A percentile compares a stretch with the other conserved stretches of the same genome.
These are phyloP conservation scores for Eupeodes luniger DNA, from an alignment of 2,888 invertebrate genomes.

Conservation along the genomic window DNA sequence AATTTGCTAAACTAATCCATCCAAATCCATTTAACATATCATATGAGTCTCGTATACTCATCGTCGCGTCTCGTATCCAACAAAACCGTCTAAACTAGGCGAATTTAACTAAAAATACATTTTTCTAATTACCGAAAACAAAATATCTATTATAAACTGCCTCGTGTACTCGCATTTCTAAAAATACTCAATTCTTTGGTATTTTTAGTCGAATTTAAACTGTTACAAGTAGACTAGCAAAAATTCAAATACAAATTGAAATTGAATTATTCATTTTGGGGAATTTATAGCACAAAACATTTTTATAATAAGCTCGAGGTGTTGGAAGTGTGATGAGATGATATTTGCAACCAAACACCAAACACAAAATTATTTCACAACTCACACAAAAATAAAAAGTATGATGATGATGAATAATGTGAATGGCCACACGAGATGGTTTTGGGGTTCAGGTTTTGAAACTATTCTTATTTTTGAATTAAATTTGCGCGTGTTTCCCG, in stretches of 20 bases:
- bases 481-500: constrained; percentile 22
- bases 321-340: background rate
- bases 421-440: background rate
- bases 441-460: background rate
- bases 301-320: background rate
- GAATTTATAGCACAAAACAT: constrained; percentile 32
- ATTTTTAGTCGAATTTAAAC: constrained; percentile 40
- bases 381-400: background rate
- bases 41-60: background rate
- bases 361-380: constrained; percentile 12
- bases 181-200: constrained; percentile 29
- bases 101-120: constrained; percentile 36
- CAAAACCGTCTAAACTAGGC: background rate
- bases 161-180: constrained; percentile 32
- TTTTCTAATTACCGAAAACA: background rate
- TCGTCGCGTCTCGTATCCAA: too few species aligned
- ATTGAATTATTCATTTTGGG: constrained; percentile 44
- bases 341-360: constrained; percentile 55
- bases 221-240: constrained; percentile 7
- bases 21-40: constrained; percentile 46
- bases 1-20: constrained; percentile 19
- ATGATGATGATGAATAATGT: constrained; percentile 38
- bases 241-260: constrained; percentile 20
- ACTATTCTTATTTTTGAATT: background rate
- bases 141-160: constrained; percentile 8